A percentile compares a stretch with the other conserved stretches of the same genome.
Evolutionary conservation across 37 sponge, comb jelly and placozoan genomes (phyloP).

Genomic region (Ianthella basta): DNA sequence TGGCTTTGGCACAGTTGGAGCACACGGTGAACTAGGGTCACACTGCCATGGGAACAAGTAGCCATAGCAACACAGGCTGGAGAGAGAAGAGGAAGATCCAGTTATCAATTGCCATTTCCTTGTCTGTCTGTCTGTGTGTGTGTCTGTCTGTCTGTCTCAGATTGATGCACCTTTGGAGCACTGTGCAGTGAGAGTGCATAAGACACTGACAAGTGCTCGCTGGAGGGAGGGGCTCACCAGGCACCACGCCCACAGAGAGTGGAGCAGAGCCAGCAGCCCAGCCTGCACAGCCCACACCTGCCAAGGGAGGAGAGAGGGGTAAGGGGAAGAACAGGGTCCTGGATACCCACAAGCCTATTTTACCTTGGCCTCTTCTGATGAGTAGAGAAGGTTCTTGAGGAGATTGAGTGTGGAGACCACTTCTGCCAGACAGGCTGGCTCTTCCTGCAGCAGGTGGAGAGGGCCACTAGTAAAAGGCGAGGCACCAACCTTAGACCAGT

Average conservation of each 20-base stretch:
- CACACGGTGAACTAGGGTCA: constrained; percentile 48
- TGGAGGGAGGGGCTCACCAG: constrained; percentile 32
- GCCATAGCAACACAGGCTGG: constrained; percentile 1
- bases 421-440: constrained; percentile 32
- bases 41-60: constrained; percentile 14
- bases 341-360: neutral
- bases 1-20: constrained; percentile 36
- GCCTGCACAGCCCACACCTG: constrained; percentile 12
- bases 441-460: constrained; percentile 16
- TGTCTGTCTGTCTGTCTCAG: neutral
- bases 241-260: constrained; percentile 69
- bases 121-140: neutral
- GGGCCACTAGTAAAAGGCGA: neutral
- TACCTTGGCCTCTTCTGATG: constrained; percentile 51
- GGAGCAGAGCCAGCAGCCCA: constrained; percentile 38
- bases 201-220: constrained; percentile 40
- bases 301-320: neutral
- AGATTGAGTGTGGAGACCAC: constrained; percentile 24
- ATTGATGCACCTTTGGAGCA: constrained; percentile 44
- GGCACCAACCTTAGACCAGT: neutral
- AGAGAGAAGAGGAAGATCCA: neutral
- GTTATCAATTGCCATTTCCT: neutral
- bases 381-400: constrained; percentile 53
- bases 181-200: constrained; percentile 53
- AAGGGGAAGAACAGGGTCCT: neutral